Base-by-base conservation (phyloP, 2,113 vertebrate genomes). In the Alexandromys fortis region DNA sequence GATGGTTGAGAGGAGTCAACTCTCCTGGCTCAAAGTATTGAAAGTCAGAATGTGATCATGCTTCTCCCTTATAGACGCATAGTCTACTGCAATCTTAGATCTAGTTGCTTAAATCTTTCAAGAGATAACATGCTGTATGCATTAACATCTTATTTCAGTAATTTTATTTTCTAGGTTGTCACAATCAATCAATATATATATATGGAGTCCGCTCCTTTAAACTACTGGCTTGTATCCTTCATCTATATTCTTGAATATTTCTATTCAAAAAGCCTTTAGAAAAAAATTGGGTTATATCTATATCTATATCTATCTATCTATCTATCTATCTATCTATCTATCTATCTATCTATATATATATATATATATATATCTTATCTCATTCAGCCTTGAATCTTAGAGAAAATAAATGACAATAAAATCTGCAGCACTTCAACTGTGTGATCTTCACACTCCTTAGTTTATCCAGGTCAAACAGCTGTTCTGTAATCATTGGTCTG, bases 21-120 rank as follows among this genome's bases (percentile, higher is more conserved):
- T 8, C 8, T 58, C 30, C 47, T 4, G n/a, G 1, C 49, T 86
- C 1, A 0, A 1, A 14, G 26, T 5, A 4, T 14, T 45, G 16
- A 47, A 8, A 13, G 47, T 88, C 24, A 24, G 19, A 68, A 55
- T 81, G 3, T 21, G 28, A 67, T 6, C 12, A 1, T 55, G 10
- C 0, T 17, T 68, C 13, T 49, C 6, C 14, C 17, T 45, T 65
- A 30, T 38, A 63, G 33, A 55, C 6, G 2, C 10, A 63, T 10
- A 8, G 5, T 73, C 3, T 33, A 24, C 12, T 89, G 2, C 30
- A 68, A 45, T 38, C 63, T 2, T 1, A 33, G 30, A 65, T 28
- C 28, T 12, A 65, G 16, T 0, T 42, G 14, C 35, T 38, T 8
- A 63, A 65, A 68, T 17, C 22, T 45, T 55, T 14, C 17, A 1